These are phyloP conservation scores for Trachelus troglodyta DNA, from an alignment of 2,888 invertebrate genomes.

Conservation along the genomic window DNA sequence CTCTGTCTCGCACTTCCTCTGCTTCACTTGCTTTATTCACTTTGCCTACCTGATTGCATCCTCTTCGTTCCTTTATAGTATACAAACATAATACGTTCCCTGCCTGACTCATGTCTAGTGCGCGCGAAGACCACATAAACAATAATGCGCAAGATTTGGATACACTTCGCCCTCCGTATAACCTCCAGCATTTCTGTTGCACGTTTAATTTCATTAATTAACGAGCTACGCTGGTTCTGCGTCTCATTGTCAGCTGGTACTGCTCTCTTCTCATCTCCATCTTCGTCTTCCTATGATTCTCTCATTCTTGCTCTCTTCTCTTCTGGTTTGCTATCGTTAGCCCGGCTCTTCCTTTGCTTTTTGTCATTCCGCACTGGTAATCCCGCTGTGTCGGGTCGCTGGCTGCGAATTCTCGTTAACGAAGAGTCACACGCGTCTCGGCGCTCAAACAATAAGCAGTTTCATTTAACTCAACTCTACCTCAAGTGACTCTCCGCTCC, in stretches of 20 bases:
- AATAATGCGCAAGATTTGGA: too few species aligned
- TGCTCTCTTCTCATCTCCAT: slow-evolving; percentile 4
- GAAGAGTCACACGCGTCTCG: slow-evolving; percentile 40
- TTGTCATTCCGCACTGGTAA: background rate
- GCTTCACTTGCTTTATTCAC: too few species aligned
- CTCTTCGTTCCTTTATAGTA: too few species aligned
- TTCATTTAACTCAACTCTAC: slow-evolving; percentile 35
- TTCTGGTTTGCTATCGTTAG: slow-evolving; percentile 15
- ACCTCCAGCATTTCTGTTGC: background rate
- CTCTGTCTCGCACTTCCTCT: too few species aligned
- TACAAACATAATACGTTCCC: too few species aligned
- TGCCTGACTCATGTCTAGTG: too few species aligned
- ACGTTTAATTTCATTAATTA: slow-evolving; percentile 50
- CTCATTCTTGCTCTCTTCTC: slow-evolving; percentile 18
- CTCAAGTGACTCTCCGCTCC: background rate
- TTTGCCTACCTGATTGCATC: too few species aligned
- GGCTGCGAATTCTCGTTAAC: slow-evolving; percentile 42
- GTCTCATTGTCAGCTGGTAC: background rate
- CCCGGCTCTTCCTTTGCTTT: background rate
- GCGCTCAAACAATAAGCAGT: slow-evolving; percentile 42
- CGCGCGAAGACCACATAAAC: too few species aligned
- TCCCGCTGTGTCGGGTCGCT: background rate
- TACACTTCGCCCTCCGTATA: too few species aligned
- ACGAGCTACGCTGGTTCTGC: slow-evolving; percentile 26
- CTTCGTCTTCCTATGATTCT: slow-evolving; percentile 12